phyloP scores from a whole-genome alignment of 2,113 vertebrate species.

The Pteruthius melanotis region DNA sequence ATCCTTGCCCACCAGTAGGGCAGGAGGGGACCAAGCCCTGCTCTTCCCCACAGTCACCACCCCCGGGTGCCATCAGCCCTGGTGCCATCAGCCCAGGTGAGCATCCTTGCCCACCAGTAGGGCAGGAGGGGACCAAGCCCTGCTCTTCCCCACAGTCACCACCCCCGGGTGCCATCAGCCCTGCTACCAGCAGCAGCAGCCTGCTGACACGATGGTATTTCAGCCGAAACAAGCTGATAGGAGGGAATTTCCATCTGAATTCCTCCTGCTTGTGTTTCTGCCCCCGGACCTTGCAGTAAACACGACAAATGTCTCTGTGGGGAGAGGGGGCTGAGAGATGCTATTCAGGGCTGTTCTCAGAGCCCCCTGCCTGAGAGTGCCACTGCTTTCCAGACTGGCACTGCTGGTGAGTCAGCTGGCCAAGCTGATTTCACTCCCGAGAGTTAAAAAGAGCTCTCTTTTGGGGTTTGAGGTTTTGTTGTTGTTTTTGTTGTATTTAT shows the following conservation, averaged over 20 bases:
- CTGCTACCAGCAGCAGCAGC: background rate
- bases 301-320: accelerated
- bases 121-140: background rate
- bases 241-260: background rate
- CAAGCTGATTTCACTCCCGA: background rate
- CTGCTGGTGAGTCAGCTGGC: background rate
- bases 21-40: background rate
- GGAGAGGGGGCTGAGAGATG: background rate
- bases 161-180: accelerated
- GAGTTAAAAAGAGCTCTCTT: background rate
- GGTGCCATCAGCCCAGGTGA: too few species aligned
- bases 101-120: too few species aligned
- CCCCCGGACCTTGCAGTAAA: background rate
- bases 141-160: background rate
- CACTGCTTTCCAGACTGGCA: background rate
- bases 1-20: too few species aligned
- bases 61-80: accelerated
- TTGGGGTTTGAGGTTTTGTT: background rate
- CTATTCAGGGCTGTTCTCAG: background rate
- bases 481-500: background rate
- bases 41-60: background rate
- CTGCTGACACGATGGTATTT: background rate
- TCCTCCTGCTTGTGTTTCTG: background rate
- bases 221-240: accelerated
- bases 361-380: accelerated